Evolutionary conservation across 2,888 invertebrate genomes (phyloP).

Genomic region (Sarcophaga caerulescens): DNA sequence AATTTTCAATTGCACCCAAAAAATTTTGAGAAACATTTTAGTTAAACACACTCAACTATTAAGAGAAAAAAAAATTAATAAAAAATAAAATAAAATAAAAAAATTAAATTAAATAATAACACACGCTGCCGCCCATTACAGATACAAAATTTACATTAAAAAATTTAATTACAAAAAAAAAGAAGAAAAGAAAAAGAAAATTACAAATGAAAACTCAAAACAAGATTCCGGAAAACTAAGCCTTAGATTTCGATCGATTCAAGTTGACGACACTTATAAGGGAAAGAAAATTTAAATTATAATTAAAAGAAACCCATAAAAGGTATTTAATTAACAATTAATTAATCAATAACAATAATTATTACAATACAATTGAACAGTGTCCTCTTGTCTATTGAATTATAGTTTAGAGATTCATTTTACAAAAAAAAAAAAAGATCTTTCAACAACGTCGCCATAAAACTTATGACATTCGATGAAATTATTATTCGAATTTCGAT

Average conservation of each 20-base stretch:
- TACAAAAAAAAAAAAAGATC: too few relatives aligned
- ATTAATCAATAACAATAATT: too few relatives aligned
- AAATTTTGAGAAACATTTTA: conserved; percentile 2
- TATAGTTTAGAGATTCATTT: too few relatives aligned
- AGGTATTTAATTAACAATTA: background rate
- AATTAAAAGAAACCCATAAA: conserved; percentile 12
- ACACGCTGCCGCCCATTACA: conserved; percentile 70
- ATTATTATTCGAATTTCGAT: too few relatives aligned
- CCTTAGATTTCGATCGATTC: too few relatives aligned
- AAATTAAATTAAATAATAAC: conserved; percentile 37
- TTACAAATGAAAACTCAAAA: background rate
- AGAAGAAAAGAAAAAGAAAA: background rate
- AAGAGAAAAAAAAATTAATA: background rate
- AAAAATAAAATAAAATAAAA: background rate
- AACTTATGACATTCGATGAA: too few relatives aligned
- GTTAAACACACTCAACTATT: background rate
- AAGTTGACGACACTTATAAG: too few relatives aligned
- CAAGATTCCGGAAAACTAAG: background rate
- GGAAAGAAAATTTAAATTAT: too few relatives aligned
- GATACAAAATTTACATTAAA: conserved; percentile 35
- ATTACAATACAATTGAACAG: too few relatives aligned
- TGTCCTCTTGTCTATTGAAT: too few relatives aligned
- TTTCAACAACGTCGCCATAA: too few relatives aligned
- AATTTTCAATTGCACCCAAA: conserved; percentile 24
- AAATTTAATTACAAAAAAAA: background rate